Percentiles rank a stretch among this genome's conserved stretches.
Conservation (phyloP, 37 sponge, comb jelly and placozoan species). For the Aplysina aerophoba region DNA sequence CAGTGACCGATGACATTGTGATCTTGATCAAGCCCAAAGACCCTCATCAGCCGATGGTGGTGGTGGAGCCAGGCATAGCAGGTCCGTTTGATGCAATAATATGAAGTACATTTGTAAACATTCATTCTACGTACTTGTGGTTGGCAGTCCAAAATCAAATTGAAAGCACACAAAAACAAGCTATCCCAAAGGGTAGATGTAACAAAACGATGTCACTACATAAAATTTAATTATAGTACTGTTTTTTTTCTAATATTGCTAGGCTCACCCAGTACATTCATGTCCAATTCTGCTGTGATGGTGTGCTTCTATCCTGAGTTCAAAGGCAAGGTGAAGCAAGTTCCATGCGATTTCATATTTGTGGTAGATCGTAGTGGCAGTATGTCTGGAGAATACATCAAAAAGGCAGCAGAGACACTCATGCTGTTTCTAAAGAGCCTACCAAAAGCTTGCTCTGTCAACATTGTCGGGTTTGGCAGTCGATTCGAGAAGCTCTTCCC, state of each 20-base stretch:
- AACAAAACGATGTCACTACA: too few species aligned
- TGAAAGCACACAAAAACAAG: too few species aligned
- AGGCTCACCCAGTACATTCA: conserved; percentile 9
- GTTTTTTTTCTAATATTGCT: not conserved
- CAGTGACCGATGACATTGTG: conserved; percentile 40
- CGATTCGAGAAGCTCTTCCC: conserved; percentile 59
- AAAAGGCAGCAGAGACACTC: conserved; percentile 75
- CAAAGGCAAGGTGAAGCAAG: not conserved
- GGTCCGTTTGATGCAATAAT: too few species aligned
- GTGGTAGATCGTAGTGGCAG: conserved; percentile 88
- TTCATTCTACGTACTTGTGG: too few species aligned
- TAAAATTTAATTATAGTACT: not conserved
- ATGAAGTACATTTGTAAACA: too few species aligned
- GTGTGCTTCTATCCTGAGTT: conserved; percentile 75
- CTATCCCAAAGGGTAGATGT: not conserved
- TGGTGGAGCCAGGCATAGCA: conserved; percentile 38
- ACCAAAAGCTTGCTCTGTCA: conserved; percentile 76
- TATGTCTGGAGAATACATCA: conserved; percentile 75
- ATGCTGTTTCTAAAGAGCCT: conserved; percentile 83
- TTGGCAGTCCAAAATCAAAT: too few species aligned
- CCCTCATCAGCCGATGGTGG: conserved; percentile 44
- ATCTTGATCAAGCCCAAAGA: conserved; percentile 39
- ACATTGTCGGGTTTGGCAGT: conserved; percentile 86
- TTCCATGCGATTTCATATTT: conserved; percentile 74
- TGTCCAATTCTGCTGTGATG: conserved; percentile 64